Percentiles rank a stretch among this genome's conserved stretches.
These are phyloP conservation scores for Nebria salina DNA, from an alignment of 2,888 invertebrate species.

Conservation along the genomic window DNA sequence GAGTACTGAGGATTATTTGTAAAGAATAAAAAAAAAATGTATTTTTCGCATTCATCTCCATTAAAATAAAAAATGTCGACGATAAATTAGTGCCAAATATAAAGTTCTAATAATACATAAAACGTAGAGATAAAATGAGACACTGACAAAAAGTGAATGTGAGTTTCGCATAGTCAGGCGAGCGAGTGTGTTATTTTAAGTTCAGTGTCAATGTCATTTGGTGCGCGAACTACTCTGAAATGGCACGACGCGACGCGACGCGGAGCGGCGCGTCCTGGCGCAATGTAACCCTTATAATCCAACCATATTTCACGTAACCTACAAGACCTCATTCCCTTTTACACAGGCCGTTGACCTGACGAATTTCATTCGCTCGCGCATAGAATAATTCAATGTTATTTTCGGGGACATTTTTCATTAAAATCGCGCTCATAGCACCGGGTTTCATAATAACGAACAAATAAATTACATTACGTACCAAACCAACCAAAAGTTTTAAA, in stretches of 20 bases:
- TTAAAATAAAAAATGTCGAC: neutral
- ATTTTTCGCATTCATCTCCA: neutral
- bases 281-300: constrained; percentile 36
- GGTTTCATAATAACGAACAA: constrained; percentile 14
- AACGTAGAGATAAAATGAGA: neutral
- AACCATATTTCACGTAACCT: constrained; percentile 38
- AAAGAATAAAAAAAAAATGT: too few species aligned
- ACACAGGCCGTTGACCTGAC: constrained; percentile 26
- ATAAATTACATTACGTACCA: constrained; percentile 1
- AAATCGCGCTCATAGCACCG: neutral
- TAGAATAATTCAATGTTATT: constrained; percentile 17
- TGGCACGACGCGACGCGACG: constrained; percentile 6
- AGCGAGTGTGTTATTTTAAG: constrained; percentile 22
- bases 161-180: neutral
- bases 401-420: constrained; percentile 18
- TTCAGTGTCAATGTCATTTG: constrained; percentile 38
- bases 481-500: constrained; percentile 13
- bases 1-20: too few species aligned
- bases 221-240: constrained; percentile 20
- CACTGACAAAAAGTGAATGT: neutral
- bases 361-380: constrained; percentile 2
- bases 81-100: neutral
- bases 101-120: neutral
- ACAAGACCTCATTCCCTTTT: constrained; percentile 24
- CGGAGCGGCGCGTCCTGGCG: neutral